Base-by-base conservation (phyloP, 2,888 invertebrate species). In the Drosophila barbarae region DNA sequence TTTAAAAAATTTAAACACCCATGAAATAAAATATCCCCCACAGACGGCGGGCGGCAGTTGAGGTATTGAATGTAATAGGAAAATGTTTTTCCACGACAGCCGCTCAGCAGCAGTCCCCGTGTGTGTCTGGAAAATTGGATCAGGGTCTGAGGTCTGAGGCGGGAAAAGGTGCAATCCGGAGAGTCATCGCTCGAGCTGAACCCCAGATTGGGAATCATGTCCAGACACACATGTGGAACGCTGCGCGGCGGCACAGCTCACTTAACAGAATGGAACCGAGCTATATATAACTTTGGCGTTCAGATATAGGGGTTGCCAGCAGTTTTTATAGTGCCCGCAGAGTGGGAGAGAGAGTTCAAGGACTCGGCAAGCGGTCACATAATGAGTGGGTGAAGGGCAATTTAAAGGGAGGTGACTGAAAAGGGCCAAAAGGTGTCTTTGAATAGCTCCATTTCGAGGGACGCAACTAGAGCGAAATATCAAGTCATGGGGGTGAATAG, bases 1-100 rank as follows among this genome's bases (percentile, higher is more conserved):
- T 82, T 85, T 77, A 85, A 85, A 60, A 63, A 82, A 82, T 82
- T 82, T 85, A 82, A 85, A 85, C 85, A 82, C 76, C 85, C 85
- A 85, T 85, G 85, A 82, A 82, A 85, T 82, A 83, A 80, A 76
- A 85, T 83, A 79, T 81, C 69, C 30, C 58, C 35, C 64, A 21
- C 15, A 44, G 50, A 41, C 63, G 44, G 9, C 46, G 46, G 36
- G 56, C 67, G 58, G 56, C 47, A 67, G 71, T 72, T 76, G 66
- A 75, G 68, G 77, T 70, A 84, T 79, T 73, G 85, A 79, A 75
- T 81, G 80, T 77, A 79, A 81, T 84, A 81, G 85, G 75, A 84
- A 81, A 77, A 84, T 81, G 85, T 81, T 81, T 73, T 81, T 81
- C 77, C 75, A 82, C 71, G 60, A 72, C 83, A 82, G 80, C 75